Base-by-base conservation (phyloP, 2,888 invertebrate species). In the Mechanitis messenoides region DNA sequence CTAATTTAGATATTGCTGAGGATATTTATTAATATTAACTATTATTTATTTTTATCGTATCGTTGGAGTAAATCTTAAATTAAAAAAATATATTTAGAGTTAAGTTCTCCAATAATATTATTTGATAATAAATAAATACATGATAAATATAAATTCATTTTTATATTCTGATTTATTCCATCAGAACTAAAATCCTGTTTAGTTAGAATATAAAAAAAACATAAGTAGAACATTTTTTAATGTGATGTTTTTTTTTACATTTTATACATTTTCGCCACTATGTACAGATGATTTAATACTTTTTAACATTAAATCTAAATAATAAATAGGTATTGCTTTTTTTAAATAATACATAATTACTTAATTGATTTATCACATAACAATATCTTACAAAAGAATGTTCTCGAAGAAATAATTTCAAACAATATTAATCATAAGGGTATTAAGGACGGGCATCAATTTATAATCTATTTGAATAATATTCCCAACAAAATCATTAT, bases 221-320 rank as follows among this genome's bases (percentile, higher is more conserved):
- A 46, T 61, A 62, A 33, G 53, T 58, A 56, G 56, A 59, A 62
- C 56, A 56, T 46, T 64, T 45, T 66, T 64, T 64, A 66, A 62
- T 66, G 66, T 66, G 66, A 66, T 64, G 66, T 28, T 64, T 60
- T 66, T 66, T 63, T 65, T 62, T 68, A 68, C 66, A 68, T 64
- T 68, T 67, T 69, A 66, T 69, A 69, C 68, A 69, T 62, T 68
- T 60, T 63, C 56, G 62, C 63, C 68, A 66, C 58, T 66, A 68
- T 69, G 62, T 69, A 69, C 65, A 69, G 60, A 65, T 60, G 58
- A 58, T 66, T 53, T 66, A 68, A 60, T 63, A 67, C 64, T 68
- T 63, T 53, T 46, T 64, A 60, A 61, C 58, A 57, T 58, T 58
- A 59, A 20, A 57, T 60, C 63, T 61, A 65, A 63, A 63, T 42